A percentile compares a stretch with the other conserved stretches of the same genome.
These are phyloP conservation scores for Syngnathus floridae DNA, from an alignment of 2,113 vertebrate genomes.

Conservation along the genomic window DNA sequence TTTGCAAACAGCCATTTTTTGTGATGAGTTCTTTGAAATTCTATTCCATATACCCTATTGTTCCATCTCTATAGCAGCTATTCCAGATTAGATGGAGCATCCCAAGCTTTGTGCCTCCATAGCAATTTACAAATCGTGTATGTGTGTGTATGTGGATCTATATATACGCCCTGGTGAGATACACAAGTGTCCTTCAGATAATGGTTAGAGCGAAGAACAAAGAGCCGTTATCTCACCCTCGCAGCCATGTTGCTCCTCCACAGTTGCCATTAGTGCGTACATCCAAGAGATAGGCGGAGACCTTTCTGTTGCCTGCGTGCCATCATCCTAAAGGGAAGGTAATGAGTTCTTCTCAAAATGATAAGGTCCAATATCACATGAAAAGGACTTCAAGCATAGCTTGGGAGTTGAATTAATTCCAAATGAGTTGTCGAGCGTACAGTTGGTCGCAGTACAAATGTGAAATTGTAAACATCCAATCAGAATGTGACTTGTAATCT, in stretches of 20 bases:
- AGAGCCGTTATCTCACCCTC: constrained; percentile 54
- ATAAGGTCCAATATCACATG: constrained; percentile 35
- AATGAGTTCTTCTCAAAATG: constrained; percentile 43
- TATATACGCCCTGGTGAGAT: not conserved
- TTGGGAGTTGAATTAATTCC: constrained; percentile 20
- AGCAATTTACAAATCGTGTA: not conserved
- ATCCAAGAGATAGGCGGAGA: constrained; percentile 43
- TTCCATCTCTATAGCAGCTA: constrained; percentile 3
- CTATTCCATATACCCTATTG: not conserved
- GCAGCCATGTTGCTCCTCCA: constrained; percentile 52
- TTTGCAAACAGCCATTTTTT: not conserved
- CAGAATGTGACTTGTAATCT: too few relatives aligned
- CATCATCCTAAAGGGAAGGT: constrained; percentile 49
- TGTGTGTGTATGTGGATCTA: not conserved
- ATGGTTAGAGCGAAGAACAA: constrained; percentile 48
- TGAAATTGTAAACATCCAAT: constrained; percentile 7
- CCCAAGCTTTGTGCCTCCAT: not conserved
- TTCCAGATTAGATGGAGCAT: constrained; percentile 33
- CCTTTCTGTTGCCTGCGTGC: constrained; percentile 38
- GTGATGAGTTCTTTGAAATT: not conserved
- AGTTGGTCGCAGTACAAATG: constrained; percentile 2
- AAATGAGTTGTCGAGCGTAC: not conserved
- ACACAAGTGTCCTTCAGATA: constrained; percentile 51
- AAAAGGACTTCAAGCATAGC: constrained; percentile 32
- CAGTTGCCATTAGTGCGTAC: constrained; percentile 55